A percentile compares a stretch with the other conserved stretches of the same genome.
These are phyloP conservation scores for Peromyscus leucopus DNA, from an alignment of 2,113 vertebrate species.

Conservation along the genomic window DNA sequence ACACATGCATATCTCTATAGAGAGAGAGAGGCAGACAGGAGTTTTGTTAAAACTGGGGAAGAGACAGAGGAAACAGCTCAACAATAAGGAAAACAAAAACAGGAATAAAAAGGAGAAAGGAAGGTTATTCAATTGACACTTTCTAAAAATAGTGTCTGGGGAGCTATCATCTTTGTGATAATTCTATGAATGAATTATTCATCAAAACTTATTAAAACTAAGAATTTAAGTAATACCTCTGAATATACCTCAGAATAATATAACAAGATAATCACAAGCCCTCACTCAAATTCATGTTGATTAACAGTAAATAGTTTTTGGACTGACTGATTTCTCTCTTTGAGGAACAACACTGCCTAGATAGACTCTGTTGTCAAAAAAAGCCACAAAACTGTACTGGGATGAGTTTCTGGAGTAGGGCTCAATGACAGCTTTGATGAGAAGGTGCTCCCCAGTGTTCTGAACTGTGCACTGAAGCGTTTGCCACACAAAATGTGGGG, in stretches of 20 bases:
- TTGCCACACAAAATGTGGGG: conserved; percentile 56
- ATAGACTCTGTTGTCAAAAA: conserved; percentile 24
- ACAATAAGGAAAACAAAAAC: neutral
- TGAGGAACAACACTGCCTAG: neutral
- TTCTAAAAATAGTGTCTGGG: conserved; percentile 72
- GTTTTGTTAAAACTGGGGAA: neutral
- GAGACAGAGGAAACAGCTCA: no score
- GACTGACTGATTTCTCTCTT: conserved; percentile 66
- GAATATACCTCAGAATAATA: conserved; percentile 66
- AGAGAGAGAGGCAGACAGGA: neutral
- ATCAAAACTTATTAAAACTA: conserved; percentile 76
- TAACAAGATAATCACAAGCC: conserved; percentile 64
- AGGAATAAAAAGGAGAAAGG: neutral
- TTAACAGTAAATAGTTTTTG: conserved; percentile 61
- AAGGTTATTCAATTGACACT: conserved; percentile 52
- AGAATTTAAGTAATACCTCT: conserved; percentile 65
- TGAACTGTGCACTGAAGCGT: conserved; percentile 38
- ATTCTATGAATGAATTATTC: conserved; percentile 61
- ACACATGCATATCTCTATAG: neutral
- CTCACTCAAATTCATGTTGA: conserved; percentile 70
- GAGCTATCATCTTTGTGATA: conserved; percentile 5
- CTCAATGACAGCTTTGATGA: conserved; percentile 43
- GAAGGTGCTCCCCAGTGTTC: conserved; percentile 48
- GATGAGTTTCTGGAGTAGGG: neutral
- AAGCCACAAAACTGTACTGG: conserved; percentile 35